Evolutionary conservation across 2,888 invertebrate species (phyloP).

Genomic region (Andrena minutula): DNA sequence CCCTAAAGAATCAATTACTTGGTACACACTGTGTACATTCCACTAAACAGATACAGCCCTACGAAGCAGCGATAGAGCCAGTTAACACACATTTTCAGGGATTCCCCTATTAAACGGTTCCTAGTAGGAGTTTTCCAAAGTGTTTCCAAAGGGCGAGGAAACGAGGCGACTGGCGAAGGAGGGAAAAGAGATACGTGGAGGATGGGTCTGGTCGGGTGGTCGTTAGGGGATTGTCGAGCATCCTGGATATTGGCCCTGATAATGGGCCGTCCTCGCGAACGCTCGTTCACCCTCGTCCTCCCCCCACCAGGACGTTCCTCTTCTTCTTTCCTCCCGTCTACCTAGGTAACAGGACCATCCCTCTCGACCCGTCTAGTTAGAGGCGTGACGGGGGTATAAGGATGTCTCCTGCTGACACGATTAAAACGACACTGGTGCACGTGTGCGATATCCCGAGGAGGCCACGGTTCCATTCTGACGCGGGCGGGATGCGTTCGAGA

Average conservation of each 20-base stretch:
- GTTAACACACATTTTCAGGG: neutral
- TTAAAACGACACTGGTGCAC: conserved; percentile 41
- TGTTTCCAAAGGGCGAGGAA: neutral
- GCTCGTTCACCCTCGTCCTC: conserved; percentile 63
- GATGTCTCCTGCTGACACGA: conserved; percentile 35
- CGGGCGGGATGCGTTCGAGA: neutral
- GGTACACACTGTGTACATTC: neutral
- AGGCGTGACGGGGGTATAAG: conserved; percentile 52
- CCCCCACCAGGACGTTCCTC: conserved; percentile 55
- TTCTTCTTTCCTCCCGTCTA: conserved; percentile 27
- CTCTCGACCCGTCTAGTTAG: conserved; percentile 60
- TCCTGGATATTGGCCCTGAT: conserved; percentile 75
- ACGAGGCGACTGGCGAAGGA: conserved; percentile 1
- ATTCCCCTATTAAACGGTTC: neutral
- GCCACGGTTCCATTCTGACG: neutral
- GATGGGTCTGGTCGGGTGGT: conserved; percentile 40
- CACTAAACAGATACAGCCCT: neutral
- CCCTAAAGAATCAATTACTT: too few relatives aligned
- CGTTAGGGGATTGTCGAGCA: conserved; percentile 76
- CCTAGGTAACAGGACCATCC: conserved; percentile 55
- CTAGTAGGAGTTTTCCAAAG: neutral
- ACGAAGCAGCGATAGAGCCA: neutral
- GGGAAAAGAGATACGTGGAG: conserved; percentile 50
- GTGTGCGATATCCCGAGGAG: neutral
- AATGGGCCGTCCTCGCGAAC: conserved; percentile 71